Base-by-base conservation (phyloP, 2,888 invertebrate genomes). In the Dasypolia templi region DNA sequence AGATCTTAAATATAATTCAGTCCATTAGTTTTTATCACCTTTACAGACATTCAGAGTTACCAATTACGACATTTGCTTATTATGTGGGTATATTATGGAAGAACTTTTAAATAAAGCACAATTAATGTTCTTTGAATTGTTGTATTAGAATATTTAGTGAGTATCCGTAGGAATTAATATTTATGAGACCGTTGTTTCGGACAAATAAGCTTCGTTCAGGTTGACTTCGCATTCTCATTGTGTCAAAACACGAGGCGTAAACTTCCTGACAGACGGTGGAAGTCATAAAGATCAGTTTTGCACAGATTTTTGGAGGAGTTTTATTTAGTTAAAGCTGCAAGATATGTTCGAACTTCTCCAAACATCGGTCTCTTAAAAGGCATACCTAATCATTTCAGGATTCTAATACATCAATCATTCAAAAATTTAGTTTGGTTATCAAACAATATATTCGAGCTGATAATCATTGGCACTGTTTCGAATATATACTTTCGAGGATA, bases 1-100 rank as follows among this genome's bases (percentile, higher is more conserved):
- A 89, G 89, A 87, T 90, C 91, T 88, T 89, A 89, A 64, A 73
- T 89, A 86, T 82, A 86, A 85, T 84, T 90, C 89, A 91, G 90
- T 92, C 89, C 82, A 85, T 85, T 83, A 77, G 67, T 80, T 71
- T 73, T 76, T 81, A 85, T 85, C 84, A 83, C 87, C 53, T 35
- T 51, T 74, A 79, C 64, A 76, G 71, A 83, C 79, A 79, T 85
- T 72, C 83, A 75, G 83, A 75, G 46, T 69, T 86, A 80, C 71
- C 61, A 73, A 71, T 72, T 66, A 82, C 67, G 63, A 85, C 68
- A 72, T 53, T 71, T 74, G 66, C 29, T 75, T 72, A 80, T 65
- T 49, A 62, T 58, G 77, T 66, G 61, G 51, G n/a, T 80, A 58
- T 51, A 82, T 75, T 64, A 68, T 46, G 66, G 22, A 35, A 67